A percentile compares a stretch with the other conserved stretches of the same genome.
Evolutionary conservation across 2,113 vertebrate genomes (phyloP).

Genomic region (Micronisus gabar): DNA sequence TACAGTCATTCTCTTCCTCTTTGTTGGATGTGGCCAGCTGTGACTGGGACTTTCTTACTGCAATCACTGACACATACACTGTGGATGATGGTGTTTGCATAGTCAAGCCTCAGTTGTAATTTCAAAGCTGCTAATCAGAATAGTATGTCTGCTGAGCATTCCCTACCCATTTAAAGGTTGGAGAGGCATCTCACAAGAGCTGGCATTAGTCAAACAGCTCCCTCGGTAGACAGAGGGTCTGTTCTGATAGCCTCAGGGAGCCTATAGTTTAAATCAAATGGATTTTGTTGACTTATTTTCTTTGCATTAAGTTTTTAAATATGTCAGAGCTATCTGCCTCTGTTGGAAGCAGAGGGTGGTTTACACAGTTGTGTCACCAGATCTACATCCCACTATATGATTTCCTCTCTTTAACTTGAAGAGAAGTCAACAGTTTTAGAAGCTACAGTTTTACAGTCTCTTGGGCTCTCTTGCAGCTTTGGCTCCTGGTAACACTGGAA

Average conservation of each 20-base stretch:
- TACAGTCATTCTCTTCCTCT: not conserved
- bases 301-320: not conserved
- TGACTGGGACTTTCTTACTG: not conserved
- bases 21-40: not conserved
- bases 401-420: not conserved
- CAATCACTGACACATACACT: not conserved
- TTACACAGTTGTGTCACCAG: not conserved
- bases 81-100: not conserved
- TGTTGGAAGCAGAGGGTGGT: not conserved
- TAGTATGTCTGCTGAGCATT: not conserved
- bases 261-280: not conserved
- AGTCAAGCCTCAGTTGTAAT: not conserved
- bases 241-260: slow-evolving; percentile 7
- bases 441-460: not conserved
- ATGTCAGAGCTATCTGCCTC: not conserved
- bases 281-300: not conserved
- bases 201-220: slow-evolving; percentile 30
- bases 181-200: slow-evolving; percentile 39
- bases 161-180: slow-evolving; percentile 4
- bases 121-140: not conserved
- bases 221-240: not conserved
- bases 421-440: not conserved
- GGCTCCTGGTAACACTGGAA: not conserved
- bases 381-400: not conserved
- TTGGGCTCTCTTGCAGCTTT: not conserved